These are phyloP conservation scores for Pholis gunnellus DNA, from an alignment of 2,113 vertebrate species.

Conservation along the genomic window DNA sequence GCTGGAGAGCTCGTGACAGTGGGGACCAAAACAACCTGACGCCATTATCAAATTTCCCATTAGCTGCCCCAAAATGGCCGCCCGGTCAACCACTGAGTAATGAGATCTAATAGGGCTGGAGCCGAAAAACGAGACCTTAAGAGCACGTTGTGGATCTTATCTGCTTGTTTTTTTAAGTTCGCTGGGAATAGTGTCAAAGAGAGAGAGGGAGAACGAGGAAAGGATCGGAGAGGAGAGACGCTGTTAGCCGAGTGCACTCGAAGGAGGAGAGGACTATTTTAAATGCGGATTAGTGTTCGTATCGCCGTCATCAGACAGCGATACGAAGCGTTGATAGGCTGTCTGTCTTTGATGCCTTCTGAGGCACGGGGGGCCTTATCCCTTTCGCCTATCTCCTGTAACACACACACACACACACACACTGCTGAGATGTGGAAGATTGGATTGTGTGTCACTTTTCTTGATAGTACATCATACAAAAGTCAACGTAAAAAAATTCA, in stretches of 20 bases:
- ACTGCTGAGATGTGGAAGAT: slow-evolving; percentile 77
- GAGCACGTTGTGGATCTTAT: slow-evolving; percentile 21
- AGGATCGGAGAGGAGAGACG: slow-evolving; percentile 18
- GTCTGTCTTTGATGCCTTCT: slow-evolving; percentile 75
- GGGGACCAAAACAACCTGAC: slow-evolving; percentile 63
- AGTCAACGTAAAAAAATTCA: slow-evolving; percentile 57
- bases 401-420: slow-evolving; percentile 43
- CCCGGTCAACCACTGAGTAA: slow-evolving; percentile 63
- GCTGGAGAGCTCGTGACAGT: slow-evolving; percentile 25
- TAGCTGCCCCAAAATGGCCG: slow-evolving; percentile 57
- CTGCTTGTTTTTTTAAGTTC: background rate
- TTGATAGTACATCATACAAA: background rate
- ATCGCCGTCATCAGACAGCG: slow-evolving; percentile 77
- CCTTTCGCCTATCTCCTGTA: slow-evolving; percentile 74
- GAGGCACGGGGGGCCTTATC: slow-evolving; percentile 79
- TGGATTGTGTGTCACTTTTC: slow-evolving; percentile 55
- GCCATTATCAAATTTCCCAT: slow-evolving; percentile 71
- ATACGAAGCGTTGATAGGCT: slow-evolving; percentile 71
- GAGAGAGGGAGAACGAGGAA: slow-evolving; percentile 21
- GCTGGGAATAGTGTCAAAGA: slow-evolving; percentile 35
- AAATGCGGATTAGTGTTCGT: slow-evolving; percentile 81
- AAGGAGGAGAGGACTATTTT: slow-evolving; percentile 77
- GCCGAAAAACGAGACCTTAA: slow-evolving; percentile 56
- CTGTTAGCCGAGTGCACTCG: slow-evolving; percentile 68
- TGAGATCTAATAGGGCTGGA: slow-evolving; percentile 63